Percentiles rank a stretch among this genome's conserved stretches.
These are phyloP conservation scores for Nothobranchius furzeri DNA, from an alignment of 2,113 vertebrate genomes.

Conservation along the genomic window DNA sequence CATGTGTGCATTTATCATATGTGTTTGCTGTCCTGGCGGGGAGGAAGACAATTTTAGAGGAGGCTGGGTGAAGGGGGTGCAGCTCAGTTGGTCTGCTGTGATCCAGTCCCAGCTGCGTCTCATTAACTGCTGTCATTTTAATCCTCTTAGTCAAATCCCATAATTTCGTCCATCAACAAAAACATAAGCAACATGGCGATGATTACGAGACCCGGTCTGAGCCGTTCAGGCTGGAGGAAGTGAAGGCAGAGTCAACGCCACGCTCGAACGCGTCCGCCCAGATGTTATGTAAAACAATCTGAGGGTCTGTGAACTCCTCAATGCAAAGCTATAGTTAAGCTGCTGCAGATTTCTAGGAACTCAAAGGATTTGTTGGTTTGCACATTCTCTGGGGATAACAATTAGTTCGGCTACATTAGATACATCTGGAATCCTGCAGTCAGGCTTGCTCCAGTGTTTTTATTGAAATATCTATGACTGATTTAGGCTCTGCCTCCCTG, in stretches of 20 bases:
- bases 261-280: slow-evolving; percentile 12
- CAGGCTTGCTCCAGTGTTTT: slow-evolving; percentile 46
- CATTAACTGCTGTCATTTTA: slow-evolving; percentile 78
- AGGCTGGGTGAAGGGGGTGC: neutral
- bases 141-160: slow-evolving; percentile 80
- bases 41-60: neutral
- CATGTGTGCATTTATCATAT: slow-evolving; percentile 38
- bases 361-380: slow-evolving; percentile 50
- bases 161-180: slow-evolving; percentile 77
- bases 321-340: slow-evolving; percentile 52
- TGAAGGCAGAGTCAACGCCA: slow-evolving; percentile 20
- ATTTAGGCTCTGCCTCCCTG: slow-evolving; percentile 54
- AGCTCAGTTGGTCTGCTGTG: slow-evolving; percentile 61
- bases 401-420: slow-evolving; percentile 31
- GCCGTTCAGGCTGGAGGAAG: slow-evolving; percentile 20
- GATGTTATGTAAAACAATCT: slow-evolving; percentile 56
- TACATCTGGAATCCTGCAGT: slow-evolving; percentile 43
- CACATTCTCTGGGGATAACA: slow-evolving; percentile 32
- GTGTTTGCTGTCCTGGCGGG: slow-evolving; percentile 28
- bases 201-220: slow-evolving; percentile 35
- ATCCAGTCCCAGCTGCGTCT: slow-evolving; percentile 76
- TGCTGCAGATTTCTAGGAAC: slow-evolving; percentile 50
- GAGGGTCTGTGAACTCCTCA: slow-evolving; percentile 32
- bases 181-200: slow-evolving; percentile 65
- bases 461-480: slow-evolving; percentile 59